A percentile compares a stretch with the other conserved stretches of the same genome.
Evolutionary conservation across 2,113 vertebrate genomes (phyloP).

Genomic region (Aegithalos caudatus): DNA sequence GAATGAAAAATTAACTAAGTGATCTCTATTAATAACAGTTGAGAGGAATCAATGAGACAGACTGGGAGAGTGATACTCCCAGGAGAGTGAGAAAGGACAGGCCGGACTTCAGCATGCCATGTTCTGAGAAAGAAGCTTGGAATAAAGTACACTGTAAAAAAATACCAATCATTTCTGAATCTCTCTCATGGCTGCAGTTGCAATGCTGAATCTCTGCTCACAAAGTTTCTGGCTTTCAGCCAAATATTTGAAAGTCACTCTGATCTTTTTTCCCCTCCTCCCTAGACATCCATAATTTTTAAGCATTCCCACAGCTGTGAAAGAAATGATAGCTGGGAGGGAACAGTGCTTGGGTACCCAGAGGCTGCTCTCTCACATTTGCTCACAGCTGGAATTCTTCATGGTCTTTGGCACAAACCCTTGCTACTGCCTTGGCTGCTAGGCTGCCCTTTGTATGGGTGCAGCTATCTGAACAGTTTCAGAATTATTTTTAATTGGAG

Average conservation of each 20-base stretch:
- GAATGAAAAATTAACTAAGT: constrained; percentile 12
- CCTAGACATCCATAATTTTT: neutral
- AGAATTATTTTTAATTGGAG: neutral
- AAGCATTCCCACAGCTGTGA: constrained; percentile 51
- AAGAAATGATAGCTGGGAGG: neutral
- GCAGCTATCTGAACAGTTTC: neutral
- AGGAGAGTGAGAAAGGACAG: neutral
- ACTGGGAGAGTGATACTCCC: neutral
- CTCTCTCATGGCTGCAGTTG: neutral
- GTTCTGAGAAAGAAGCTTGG: constrained; percentile 1
- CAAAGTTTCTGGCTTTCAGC: neutral
- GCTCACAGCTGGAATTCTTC: constrained; percentile 39
- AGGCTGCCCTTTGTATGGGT: neutral
- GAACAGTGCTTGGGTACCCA: neutral
- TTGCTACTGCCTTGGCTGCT: neutral
- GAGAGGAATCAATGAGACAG: neutral
- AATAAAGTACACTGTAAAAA: constrained; percentile 34
- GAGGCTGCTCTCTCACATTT: neutral
- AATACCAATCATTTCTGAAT: neutral
- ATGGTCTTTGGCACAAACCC: neutral
- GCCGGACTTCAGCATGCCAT: neutral
- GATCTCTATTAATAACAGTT: neutral
- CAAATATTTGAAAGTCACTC: constrained; percentile 27
- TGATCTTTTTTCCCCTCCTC: neutral
- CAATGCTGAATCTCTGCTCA: neutral